These are phyloP conservation scores for Tinamus guttatus DNA, from an alignment of 2,113 vertebrate genomes.

Conservation along the genomic window DNA sequence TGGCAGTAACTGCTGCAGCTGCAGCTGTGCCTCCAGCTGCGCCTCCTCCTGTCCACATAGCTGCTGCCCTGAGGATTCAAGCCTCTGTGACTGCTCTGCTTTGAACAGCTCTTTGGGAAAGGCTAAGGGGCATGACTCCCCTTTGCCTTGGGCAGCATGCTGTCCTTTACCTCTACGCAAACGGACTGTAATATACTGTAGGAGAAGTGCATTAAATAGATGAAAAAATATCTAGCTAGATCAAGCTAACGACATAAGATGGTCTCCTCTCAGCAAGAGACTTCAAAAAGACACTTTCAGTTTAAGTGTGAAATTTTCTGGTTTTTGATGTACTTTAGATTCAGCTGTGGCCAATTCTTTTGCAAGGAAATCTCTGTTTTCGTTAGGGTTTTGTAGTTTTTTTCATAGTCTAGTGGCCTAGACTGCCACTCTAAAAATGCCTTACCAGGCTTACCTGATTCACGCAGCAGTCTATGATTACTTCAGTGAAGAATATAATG, in stretches of 20 bases:
- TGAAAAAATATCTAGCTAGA: neutral
- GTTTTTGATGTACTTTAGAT: neutral
- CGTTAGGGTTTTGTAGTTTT: slow-evolving; percentile 3
- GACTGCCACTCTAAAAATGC: neutral
- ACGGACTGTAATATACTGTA: neutral
- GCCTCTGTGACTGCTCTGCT: neutral
- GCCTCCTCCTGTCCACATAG: neutral
- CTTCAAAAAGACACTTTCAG: slow-evolving; percentile 16
- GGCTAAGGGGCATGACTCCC: neutral
- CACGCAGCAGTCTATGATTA: neutral
- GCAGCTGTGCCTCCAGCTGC: neutral
- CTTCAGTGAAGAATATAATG: neutral
- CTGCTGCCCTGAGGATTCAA: neutral
- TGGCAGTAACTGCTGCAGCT: neutral
- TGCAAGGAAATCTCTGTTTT: neutral
- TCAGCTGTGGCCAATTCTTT: neutral
- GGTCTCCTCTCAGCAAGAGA: slow-evolving; percentile 8
- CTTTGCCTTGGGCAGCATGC: accelerated
- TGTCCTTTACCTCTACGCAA: slow-evolving; percentile 11
- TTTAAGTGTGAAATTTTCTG: slow-evolving; percentile 25
- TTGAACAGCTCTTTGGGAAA: neutral
- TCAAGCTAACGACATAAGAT: slow-evolving; percentile 17
- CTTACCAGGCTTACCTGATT: neutral
- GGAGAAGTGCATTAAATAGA: neutral
- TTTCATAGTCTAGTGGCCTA: neutral